Evolutionary conservation across 1,140 invertebrate species (phyloP), one percentile per base, ranked within the genome.

Genomic region (Drosophila fuyamai): DNA sequence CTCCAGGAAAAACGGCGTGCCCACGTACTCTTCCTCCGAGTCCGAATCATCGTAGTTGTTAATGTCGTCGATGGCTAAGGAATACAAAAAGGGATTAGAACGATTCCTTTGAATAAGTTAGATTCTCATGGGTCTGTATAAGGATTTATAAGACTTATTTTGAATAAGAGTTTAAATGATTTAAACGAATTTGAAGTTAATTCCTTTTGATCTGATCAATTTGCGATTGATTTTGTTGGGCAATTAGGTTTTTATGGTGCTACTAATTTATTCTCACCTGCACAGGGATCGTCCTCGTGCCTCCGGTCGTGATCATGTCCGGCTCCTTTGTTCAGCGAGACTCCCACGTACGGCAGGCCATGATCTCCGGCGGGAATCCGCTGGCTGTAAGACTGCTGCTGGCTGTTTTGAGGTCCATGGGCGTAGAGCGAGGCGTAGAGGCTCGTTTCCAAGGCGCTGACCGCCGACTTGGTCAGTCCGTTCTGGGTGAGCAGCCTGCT

Each of bases 401-500:
- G 63, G 29, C 53, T 2, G 12, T 56, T 41, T 9, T 75, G 65
- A 0, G 80, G 44, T 5, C 81, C 56, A 13, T 84, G 67, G 5
- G 74, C 74, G 43, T 92, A 92, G 3, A 92, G 70, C 1, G 90
- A 85, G 14, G 90, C 90, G 41, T 92, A 92, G 12, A 92, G 88
- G 14, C 78, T 83, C 5, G 90, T 92, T 59, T 92, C 90, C 68
- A 92, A 58, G 14, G 91, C 90, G 3, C 84, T 66, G 32, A 80
- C 88, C 32, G 91, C 83, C 10, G 91, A 91, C 76, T 91, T 92
- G 36, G 89, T 92, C 40, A 92, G 53, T 36, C 90, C 91, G 55
- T 92, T 92, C 55, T 92, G 91, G 9, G 91, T 85, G 61, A 92
- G 76, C 48, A 92, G 74, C 41, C 85, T 76, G 48, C 59, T 79